Evolutionary conservation across 2,113 vertebrate species (phyloP), one percentile per base, ranked within the genome.

Genomic region (Antechinus stuartii): DNA sequence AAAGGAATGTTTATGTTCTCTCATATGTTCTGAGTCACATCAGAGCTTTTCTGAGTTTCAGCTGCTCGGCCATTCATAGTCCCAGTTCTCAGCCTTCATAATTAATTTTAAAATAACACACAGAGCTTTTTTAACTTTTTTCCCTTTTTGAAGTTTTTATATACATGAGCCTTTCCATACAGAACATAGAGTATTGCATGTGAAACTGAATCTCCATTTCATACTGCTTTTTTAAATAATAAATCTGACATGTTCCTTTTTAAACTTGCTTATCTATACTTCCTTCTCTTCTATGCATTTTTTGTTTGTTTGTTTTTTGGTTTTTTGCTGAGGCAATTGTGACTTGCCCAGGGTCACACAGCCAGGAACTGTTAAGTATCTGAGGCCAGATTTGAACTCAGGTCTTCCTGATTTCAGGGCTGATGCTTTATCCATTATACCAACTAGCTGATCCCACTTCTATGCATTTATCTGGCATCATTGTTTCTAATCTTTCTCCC

Each of bases 31-130:
- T 94, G 16, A 91, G 25, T 92, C 91, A 93, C 53, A 95, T 90
- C 46, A 46, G 93, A 53, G 53, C 56, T 95, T 97, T 97, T 26
- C 57, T 96, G 91, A 52, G 91, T 68, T 96, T 93, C 91, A 92
- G 92, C 93, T 95, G 49, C 23, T 93, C 54, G 90, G 90, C 19
- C 50, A 68, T 68, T 68, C 24, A 94, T 9, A 95, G 8, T 24
- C n/a, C 30, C 54, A 90, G 26, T 91, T 30, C n/a, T 27, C 27
- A 42, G 92, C 89, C 94, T 91, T 93, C 92, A 94, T 92, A 94
- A 95, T 50, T 96, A 42, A 93, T 76, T 95, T 95, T 30, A 94
- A 53, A 92, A 92, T 90, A 91, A 25, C 7, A 42, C 49, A 56
- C 61, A 76, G 92, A 95, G 91, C 35, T 68, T 35, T 49, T 49